phyloP scores from a whole-genome alignment of 2,888 invertebrate species.

The Eurytoma californica region DNA sequence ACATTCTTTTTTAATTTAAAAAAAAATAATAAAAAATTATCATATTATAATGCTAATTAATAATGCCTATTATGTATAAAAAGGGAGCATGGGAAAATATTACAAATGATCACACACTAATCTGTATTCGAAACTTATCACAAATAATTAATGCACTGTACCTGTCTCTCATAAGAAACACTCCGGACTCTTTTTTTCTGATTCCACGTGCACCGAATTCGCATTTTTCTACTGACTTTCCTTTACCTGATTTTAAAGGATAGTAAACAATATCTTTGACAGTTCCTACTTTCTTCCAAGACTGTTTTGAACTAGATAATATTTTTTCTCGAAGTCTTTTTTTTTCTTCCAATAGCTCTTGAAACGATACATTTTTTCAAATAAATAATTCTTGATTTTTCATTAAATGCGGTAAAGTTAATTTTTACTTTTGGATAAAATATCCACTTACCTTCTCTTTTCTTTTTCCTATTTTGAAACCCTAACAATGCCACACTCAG shows the following conservation, averaged over 20 bases:
- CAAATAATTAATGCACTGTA: constrained; percentile 45
- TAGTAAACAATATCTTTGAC: constrained; percentile 71
- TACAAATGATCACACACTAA: background rate
- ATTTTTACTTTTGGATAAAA: background rate
- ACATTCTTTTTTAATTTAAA: constrained; percentile 66
- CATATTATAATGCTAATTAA: too few species aligned
- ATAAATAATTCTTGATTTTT: background rate
- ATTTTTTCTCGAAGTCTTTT: constrained; percentile 14
- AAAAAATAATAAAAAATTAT: background rate
- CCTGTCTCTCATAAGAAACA: constrained; percentile 65
- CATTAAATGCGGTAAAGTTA: background rate
- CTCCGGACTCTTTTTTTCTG: constrained; percentile 58
- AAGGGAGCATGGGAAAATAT: too few species aligned
- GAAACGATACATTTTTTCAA: background rate
- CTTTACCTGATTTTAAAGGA: constrained; percentile 75
- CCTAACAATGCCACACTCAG: background rate
- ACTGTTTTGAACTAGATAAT: constrained; percentile 52
- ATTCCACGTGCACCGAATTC: constrained; percentile 70
- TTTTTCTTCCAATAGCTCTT: background rate
- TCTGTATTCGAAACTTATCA: too few species aligned
- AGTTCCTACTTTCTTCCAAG: constrained; percentile 71
- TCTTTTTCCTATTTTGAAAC: constrained; percentile 9
- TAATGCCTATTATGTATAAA: too few species aligned
- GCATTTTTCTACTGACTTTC: constrained; percentile 65
- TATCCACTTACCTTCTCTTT: background rate